Evolutionary conservation across 1,140 invertebrate genomes (phyloP), one percentile per base, ranked within the genome.

Genomic region (Sycophila sp.): DNA sequence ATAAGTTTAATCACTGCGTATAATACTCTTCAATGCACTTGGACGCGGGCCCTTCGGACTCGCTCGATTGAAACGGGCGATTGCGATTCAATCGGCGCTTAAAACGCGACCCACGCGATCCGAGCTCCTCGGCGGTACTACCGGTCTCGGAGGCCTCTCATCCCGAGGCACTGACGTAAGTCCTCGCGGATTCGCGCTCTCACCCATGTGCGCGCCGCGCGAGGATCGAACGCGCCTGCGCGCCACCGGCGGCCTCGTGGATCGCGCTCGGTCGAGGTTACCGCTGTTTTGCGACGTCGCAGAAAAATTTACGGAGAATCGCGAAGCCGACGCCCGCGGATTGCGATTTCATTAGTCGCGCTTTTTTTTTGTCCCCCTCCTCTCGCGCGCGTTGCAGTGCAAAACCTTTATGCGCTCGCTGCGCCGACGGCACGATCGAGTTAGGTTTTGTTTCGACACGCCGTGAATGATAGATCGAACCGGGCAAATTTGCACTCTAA

Each of bases 161-260:
- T 60, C 58, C 62, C 40, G 17, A 4, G 30, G 24, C 3, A 28
- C 64, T 69, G 66, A 69, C 66, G 66, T 69, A 69, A 60, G 56
- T 55, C 56, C 13, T 67, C 38, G 63, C 8, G 45, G 17, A 30
- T 30, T 2, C 58, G 45, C 32, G 49, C 34, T 40, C 22, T 53
- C 10, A 45, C 38, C 5, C 5, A 30, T 45, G 42, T 45, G 28
- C 8, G 63, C 10, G 22, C 7, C 15, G 17, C 22, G 6, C 2
- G 58, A 30, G 22, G 17, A 59, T 36, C 53, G 53, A n/a, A 45
- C 13, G 34, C 24, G 26, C 15, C 36, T 0, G 26, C 17, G 24
- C 13, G 8, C 15, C 26, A 32, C 11, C 24, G 24, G n/a, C 11
- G 11, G 22, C 3, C 47, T 51, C 47, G 47, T 53, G n/a, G n/a